phyloP scores from a whole-genome alignment of 2,113 vertebrate genomes.

The Sinocyclocheilus grahami region DNA sequence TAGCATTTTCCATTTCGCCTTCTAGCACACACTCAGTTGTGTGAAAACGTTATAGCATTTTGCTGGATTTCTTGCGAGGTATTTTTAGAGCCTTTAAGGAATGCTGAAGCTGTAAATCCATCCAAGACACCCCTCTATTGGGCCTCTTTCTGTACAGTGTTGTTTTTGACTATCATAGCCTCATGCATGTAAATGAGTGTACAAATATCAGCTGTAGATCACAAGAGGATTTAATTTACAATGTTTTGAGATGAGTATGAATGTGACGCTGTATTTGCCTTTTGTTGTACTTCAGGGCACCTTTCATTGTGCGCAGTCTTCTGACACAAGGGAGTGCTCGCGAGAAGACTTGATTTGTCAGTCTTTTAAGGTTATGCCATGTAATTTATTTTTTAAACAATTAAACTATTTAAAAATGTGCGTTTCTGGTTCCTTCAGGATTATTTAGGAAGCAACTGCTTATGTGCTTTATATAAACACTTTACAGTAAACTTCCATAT shows the following conservation, averaged over 20 bases:
- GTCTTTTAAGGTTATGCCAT: constrained; percentile 87
- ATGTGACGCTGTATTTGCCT: constrained; percentile 7
- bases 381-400: constrained; percentile 99
- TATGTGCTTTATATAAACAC: no score
- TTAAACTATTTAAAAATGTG: constrained; percentile 72
- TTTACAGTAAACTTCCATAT: no score
- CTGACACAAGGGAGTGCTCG: constrained; percentile 62
- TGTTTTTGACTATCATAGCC: constrained; percentile 72
- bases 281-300: constrained; percentile 39
- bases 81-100: constrained; percentile 25
- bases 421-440: neutral
- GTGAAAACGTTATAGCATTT: neutral
- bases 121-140: constrained; percentile 70
- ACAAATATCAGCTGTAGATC: constrained; percentile 91
- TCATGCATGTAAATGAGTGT: constrained; percentile 93
- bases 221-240: constrained; percentile 51
- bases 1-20: neutral
- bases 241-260: constrained; percentile 32
- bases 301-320: constrained; percentile 1
- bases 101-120: constrained; percentile 59
- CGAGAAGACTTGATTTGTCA: constrained; percentile 77
- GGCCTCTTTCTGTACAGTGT: constrained; percentile 86
- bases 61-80: constrained; percentile 6
- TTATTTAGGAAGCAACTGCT: neutral
- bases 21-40: neutral